These are phyloP conservation scores for Thalassophryne amazonica DNA, from an alignment of 2,797 vertebrate species.

Conservation along the genomic window DNA sequence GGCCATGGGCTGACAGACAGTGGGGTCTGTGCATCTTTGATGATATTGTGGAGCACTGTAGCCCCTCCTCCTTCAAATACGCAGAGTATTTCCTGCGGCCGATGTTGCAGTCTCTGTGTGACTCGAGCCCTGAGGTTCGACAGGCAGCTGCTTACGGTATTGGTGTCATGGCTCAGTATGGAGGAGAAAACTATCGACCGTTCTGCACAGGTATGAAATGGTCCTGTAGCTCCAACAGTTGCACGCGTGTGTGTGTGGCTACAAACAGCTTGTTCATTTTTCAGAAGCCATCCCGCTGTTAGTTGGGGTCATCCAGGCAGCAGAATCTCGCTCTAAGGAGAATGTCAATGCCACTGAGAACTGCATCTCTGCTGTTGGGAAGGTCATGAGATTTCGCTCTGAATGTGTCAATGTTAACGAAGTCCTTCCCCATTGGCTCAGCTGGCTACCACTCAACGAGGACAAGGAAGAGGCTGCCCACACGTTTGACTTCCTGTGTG, in stretches of 20 bases:
- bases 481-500: slow-evolving; percentile 94
- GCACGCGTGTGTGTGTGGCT: too few relatives aligned
- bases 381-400: slow-evolving; percentile 93
- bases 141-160: slow-evolving; percentile 96
- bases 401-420: slow-evolving; percentile 93
- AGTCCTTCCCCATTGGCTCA: slow-evolving; percentile 95
- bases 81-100: slow-evolving; percentile 92
- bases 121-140: slow-evolving; percentile 91
- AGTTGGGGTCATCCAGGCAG: slow-evolving; percentile 91
- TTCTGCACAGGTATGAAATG: slow-evolving; percentile 88
- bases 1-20: slow-evolving; percentile 96
- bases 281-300: slow-evolving; percentile 93
- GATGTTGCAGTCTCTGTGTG: slow-evolving; percentile 93
- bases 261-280: not conserved
- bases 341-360: slow-evolving; percentile 99
- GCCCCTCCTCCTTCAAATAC: slow-evolving; percentile 94
- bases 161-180: slow-evolving; percentile 96
- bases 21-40: slow-evolving; percentile 99
- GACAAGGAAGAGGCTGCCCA: slow-evolving; percentile 98
- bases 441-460: slow-evolving; percentile 98
- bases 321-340: slow-evolving; percentile 92
- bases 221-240: rapidly evolving
- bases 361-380: slow-evolving; percentile 97
- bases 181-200: slow-evolving; percentile 91
- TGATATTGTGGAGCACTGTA: slow-evolving; percentile 96